Conservation (phyloP, 2,888 invertebrate genomes). For the Listrodromus nycthemerus region DNA sequence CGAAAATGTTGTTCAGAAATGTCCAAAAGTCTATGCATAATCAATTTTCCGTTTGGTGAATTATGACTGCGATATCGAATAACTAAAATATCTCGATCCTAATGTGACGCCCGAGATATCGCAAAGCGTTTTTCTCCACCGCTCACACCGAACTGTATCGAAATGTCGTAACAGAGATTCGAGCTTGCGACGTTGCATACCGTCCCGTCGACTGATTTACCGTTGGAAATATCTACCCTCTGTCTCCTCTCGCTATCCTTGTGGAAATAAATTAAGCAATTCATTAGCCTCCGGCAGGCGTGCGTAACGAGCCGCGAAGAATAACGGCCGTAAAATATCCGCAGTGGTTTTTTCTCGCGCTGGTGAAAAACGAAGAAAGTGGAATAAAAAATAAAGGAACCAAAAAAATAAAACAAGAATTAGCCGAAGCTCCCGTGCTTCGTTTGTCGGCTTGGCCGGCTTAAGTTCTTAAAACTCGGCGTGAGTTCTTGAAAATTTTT, state of each 20-base stretch:
- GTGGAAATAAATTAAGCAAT: constrained; percentile 72
- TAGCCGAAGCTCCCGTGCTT: constrained; percentile 3
- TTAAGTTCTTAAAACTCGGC: not conserved
- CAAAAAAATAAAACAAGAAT: not conserved
- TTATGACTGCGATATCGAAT: constrained; percentile 41
- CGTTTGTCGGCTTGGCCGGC: not conserved
- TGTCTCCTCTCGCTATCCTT: constrained; percentile 28
- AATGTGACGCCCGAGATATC: constrained; percentile 34
- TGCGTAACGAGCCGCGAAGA: constrained; percentile 65
- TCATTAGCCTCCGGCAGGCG: constrained; percentile 67
- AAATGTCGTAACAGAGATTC: constrained; percentile 29
- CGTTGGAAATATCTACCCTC: constrained; percentile 33
- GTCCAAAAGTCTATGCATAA: constrained; percentile 2
- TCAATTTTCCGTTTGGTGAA: constrained; percentile 22
- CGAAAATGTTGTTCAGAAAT: constrained; percentile 1
- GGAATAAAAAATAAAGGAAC: not conserved
- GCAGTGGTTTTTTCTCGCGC: constrained; percentile 47
- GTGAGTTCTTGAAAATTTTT: constrained; percentile 3
- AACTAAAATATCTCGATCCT: constrained; percentile 56
- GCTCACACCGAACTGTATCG: not conserved
- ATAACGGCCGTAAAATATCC: constrained; percentile 67
- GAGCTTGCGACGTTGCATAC: constrained; percentile 12
- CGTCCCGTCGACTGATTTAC: constrained; percentile 61
- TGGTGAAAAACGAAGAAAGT: constrained; percentile 12
- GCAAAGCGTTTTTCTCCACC: not conserved